Evolutionary conservation across 2,888 invertebrate genomes (phyloP), one percentile per base, ranked within the genome.

Genomic region (Nemurella pictetii): DNA sequence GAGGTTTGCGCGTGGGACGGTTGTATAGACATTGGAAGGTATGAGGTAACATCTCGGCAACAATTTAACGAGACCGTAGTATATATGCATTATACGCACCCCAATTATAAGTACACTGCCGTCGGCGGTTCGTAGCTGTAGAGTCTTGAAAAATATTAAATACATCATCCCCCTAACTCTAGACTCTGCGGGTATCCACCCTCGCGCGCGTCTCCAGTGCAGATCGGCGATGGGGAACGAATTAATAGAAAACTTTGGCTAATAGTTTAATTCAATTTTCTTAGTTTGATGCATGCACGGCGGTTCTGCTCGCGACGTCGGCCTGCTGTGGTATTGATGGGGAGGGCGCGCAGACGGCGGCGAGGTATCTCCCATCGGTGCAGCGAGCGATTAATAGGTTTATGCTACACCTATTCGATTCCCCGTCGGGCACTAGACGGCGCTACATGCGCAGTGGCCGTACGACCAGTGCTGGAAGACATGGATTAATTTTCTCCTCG

Each of bases 161-260:
- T 82, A 82, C 72, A 82, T 28, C 82, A 82, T 83, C 85, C 55
- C 77, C 55, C 26, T 0, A 7, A 55, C 55, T 7, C 29, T 80
- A 25, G 30, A 26, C 27, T 55, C 15, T 20, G 5, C 20, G 55
- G 12, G 15, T 55, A 20, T 55, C 55, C 20, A 55, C 55, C 55
- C 55, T 55, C 55, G 5, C 55, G 55, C 55, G 5, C 55, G 55
- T 55, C 55, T 55, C 55, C 1, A 55, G 55, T 7, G 55, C 55
- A 55, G 55, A 55, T 2, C 55, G 55, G 12, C 55, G 55, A 55
- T 55, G 80, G 83, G 78, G 80, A 83, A 36, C 28, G 83, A 85
- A 85, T 85, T 85, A 85, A 83, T 85, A 78, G 77, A 83, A 83
- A 84, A 85, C 83, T 85, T 83, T 29, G 85, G 55, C 30, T 85